Evolutionary conservation across 2,113 vertebrate species (phyloP), one percentile per base, ranked within the genome.

Genomic region (Apodemus speciosus): DNA sequence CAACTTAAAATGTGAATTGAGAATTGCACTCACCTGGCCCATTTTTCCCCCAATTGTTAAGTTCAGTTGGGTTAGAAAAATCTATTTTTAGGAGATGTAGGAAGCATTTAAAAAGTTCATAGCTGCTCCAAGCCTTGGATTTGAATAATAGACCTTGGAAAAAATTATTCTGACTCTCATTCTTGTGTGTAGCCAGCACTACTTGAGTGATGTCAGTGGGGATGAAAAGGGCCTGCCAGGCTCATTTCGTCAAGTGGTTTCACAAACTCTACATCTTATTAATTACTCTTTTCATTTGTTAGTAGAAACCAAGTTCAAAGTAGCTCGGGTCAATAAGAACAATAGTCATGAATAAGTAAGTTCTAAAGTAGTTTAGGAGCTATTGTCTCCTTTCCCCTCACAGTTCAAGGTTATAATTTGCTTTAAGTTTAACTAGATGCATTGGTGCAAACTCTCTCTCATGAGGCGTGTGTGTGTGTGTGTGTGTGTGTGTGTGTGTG

Each of bases 31-130:
- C 73, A 93, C 68, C 75, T 96, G 92, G 58, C 64, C 64, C 40
- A 46, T 95, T 94, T 95, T 84, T 15, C 9, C 64, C 64, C 87
- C 69, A 95, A 46, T 77, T 94, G 38, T 53, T 53, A 92, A 92
- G 73, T 86, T 90, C 60, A 96, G 75, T 89, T 92, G 62, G 40
- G 79, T 93, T 95, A 91, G 76, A 81, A 94, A 46, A 87, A 91
- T 87, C 73, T 93, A 89, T 77, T 96, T 96, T 96, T 97, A 89
- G 86, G 35, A 94, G 69, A 93, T 88, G 72, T 84, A 94, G 81
- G 62, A 92, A 69, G 83, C 76, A 89, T 94, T 92, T 92, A 23
- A 35, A 92, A 96, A 93, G 87, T 94, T 92, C 40, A 76, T 35
- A 38, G 80, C 53, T 9, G 20, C 68, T 95, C 90, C 20, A 30